phyloP scores from a whole-genome alignment of 2,113 vertebrate genomes.

The Smithornis capensis region DNA sequence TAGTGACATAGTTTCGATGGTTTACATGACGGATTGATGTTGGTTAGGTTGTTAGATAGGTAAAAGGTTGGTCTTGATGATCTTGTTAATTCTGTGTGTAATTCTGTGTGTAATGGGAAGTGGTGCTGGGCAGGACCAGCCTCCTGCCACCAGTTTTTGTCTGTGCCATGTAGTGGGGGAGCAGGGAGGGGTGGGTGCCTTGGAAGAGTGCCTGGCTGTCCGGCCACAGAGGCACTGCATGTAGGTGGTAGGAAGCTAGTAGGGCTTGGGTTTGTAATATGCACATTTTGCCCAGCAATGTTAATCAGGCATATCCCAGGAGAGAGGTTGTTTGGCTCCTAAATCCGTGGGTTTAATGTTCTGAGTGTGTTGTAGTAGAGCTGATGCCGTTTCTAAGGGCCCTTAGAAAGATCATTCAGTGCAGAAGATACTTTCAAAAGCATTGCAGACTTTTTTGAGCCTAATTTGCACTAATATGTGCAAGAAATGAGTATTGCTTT shows the following conservation, averaged over 20 bases:
- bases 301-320: accelerated
- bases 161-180: accelerated
- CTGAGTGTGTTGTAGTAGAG: too few species aligned
- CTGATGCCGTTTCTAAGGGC: too few species aligned
- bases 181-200: accelerated
- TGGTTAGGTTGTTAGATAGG: too few species aligned
- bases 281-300: background rate
- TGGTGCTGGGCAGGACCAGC: accelerated
- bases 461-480: background rate
- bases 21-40: too few species aligned
- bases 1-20: too few species aligned
- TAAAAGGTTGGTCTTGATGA: too few species aligned
- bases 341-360: background rate
- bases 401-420: background rate
- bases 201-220: accelerated
- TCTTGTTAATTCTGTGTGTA: too few species aligned
- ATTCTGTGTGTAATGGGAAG: too few species aligned
- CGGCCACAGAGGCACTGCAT: background rate
- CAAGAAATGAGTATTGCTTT: background rate
- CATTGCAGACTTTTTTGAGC: background rate
- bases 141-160: accelerated
- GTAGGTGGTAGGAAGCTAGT: background rate
- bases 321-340: background rate
- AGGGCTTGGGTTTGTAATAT: background rate
- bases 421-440: background rate